Percentiles rank a stretch among this genome's conserved stretches.
Conservation (phyloP, 2,113 vertebrate species). For the Ciconia stormi region DNA sequence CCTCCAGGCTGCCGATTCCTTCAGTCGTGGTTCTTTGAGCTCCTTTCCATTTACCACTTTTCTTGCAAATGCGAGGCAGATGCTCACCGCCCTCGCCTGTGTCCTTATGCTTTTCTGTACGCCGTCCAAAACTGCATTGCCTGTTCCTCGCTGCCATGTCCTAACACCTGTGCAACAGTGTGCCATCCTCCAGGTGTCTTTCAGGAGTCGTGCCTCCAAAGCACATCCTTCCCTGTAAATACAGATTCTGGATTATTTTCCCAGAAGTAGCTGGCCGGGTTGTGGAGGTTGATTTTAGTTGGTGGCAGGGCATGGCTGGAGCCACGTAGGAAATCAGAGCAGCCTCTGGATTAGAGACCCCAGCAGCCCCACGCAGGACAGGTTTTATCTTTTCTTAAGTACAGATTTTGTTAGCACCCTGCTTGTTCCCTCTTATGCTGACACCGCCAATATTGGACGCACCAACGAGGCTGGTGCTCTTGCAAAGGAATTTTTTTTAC, state of each 20-base stretch:
- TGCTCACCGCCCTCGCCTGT: not conserved
- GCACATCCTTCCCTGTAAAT: not conserved
- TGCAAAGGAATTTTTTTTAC: not conserved
- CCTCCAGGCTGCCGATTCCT: not conserved
- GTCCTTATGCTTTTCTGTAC: not conserved
- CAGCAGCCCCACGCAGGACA: accelerated
- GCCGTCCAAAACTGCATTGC: accelerated
- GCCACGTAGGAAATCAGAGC: accelerated
- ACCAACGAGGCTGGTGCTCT: not conserved
- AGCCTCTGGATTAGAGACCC: not conserved
- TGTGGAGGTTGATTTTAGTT: not conserved
- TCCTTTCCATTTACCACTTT: not conserved
- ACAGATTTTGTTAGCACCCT: accelerated
- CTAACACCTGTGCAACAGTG: accelerated
- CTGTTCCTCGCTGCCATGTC: not conserved
- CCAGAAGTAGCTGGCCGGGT: accelerated
- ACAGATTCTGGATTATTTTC: not conserved
- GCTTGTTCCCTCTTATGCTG: not conserved
- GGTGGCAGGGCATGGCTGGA: not conserved
- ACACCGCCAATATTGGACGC: accelerated
- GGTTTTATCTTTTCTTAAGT: not conserved
- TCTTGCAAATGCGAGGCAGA: not conserved
- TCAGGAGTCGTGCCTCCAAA: not conserved
- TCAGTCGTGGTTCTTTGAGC: not conserved
- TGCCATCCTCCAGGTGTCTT: not conserved